These are phyloP conservation scores for Chrysogorgia sp. DNA, from an alignment of 92 coral and sea anemone genomes.

Conservation along the genomic window DNA sequence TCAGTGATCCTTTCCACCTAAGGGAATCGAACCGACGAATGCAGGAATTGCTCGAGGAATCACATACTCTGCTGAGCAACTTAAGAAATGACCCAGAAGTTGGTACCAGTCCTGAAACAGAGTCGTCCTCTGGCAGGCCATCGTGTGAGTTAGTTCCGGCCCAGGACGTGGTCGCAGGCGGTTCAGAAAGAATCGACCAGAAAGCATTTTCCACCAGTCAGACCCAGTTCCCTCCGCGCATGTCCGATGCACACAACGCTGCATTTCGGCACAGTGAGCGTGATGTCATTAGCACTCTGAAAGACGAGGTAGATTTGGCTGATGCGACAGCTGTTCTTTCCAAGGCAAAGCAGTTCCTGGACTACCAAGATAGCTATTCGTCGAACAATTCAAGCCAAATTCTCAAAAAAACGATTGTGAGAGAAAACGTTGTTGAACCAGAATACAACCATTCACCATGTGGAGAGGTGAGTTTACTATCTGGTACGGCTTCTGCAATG, in stretches of 20 bases:
- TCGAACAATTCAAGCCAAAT: too few species aligned
- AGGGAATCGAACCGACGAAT: conserved; percentile 24
- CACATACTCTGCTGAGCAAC: neutral
- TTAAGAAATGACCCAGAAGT: neutral
- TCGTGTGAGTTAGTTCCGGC: neutral
- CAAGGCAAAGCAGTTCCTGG: conserved; percentile 19
- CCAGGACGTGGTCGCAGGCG: neutral
- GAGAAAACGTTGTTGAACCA: neutral
- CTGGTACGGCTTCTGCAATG: neutral
- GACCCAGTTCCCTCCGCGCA: too few species aligned
- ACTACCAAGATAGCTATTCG: neutral
- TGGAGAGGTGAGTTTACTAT: too few species aligned
- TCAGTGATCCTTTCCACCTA: neutral
- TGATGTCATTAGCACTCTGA: neutral
- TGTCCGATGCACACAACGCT: too few species aligned
- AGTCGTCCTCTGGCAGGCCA: neutral
- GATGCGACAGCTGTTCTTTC: conserved; percentile 1
- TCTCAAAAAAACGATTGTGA: neutral
- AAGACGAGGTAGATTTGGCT: conserved; percentile 3
- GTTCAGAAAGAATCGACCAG: too few species aligned
- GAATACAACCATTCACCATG: too few species aligned
- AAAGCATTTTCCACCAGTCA: too few species aligned
- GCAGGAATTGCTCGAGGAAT: conserved; percentile 20
- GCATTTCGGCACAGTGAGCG: too few species aligned
- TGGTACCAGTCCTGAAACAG: neutral